These are phyloP conservation scores for Heterohyrax brucei DNA, from an alignment of 2,797 vertebrate species.

Conservation along the genomic window DNA sequence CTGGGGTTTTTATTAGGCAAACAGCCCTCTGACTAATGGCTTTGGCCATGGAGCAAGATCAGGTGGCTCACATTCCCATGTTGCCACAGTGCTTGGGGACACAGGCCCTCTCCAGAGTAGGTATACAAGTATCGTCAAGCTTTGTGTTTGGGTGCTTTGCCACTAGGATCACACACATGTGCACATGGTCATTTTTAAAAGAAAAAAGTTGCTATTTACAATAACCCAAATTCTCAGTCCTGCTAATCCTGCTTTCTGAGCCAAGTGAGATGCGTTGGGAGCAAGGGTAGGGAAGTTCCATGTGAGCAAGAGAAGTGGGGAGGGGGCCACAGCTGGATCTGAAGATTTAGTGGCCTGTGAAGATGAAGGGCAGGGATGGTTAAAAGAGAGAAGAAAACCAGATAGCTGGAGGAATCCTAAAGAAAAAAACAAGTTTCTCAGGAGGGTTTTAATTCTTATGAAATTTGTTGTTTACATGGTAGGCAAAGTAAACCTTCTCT, in stretches of 20 bases:
- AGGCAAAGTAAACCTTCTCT: background rate
- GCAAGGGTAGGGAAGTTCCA: fast-evolving
- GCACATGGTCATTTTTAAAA: background rate
- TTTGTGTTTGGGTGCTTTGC: constrained; percentile 27
- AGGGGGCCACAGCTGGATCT: background rate
- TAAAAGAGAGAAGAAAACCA: background rate
- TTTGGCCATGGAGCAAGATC: constrained; percentile 50
- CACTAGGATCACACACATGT: background rate
- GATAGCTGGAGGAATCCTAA: background rate
- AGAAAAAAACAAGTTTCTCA: constrained; percentile 7
- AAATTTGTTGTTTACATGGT: background rate
- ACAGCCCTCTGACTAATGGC: constrained; percentile 61
- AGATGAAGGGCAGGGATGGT: background rate
- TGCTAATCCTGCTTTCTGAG: background rate
- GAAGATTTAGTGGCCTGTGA: background rate
- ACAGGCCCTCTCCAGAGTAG: constrained; percentile 48
- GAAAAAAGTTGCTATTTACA: background rate
- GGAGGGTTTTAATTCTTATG: background rate
- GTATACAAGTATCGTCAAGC: background rate
- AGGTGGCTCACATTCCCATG: background rate
- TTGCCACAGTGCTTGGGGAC: constrained; percentile 29
- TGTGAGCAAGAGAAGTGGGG: background rate
- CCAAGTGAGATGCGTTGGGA: background rate
- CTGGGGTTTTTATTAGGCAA: constrained; percentile 64
- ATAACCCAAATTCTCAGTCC: background rate